Conservation (phyloP, 37 sponge, comb jelly and placozoan genomes). For the Aphrocallistes beatrix region DNA sequence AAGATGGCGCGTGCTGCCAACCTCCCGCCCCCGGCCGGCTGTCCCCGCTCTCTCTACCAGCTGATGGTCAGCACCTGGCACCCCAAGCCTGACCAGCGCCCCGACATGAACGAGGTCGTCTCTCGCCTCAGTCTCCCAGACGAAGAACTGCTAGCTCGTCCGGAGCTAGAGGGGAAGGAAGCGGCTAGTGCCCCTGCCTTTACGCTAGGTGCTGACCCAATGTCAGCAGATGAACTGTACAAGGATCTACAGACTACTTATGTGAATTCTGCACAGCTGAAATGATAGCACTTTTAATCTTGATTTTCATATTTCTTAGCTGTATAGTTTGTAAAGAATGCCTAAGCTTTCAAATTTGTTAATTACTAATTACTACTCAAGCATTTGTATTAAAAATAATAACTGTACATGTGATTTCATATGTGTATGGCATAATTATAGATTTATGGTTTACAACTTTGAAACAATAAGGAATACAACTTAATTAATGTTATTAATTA, state of each 20-base stretch:
- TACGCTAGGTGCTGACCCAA: not conserved
- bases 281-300: no score
- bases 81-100: not conserved
- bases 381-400: no score
- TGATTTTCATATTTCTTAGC: no score
- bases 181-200: not conserved
- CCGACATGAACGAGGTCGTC: not conserved
- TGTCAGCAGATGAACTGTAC: not conserved
- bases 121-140: not conserved
- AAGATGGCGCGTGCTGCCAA: not conserved
- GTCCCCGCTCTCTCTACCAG: not conserved
- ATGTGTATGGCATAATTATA: no score
- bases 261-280: no score
- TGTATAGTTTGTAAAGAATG: no score
- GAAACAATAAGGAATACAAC: no score
- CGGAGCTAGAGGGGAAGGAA: not conserved
- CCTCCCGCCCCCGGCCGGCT: not conserved
- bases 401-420: no score
- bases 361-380: not conserved
- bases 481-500: no score
- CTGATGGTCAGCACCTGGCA: slow-evolving; percentile 11
- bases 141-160: not conserved
- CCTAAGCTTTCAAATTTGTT: not conserved
- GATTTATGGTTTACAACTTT: no score
- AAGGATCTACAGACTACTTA: not conserved